Evolutionary conservation across 2,113 vertebrate species (phyloP), one percentile per base, ranked within the genome.

Genomic region (Lagopus leucura): DNA sequence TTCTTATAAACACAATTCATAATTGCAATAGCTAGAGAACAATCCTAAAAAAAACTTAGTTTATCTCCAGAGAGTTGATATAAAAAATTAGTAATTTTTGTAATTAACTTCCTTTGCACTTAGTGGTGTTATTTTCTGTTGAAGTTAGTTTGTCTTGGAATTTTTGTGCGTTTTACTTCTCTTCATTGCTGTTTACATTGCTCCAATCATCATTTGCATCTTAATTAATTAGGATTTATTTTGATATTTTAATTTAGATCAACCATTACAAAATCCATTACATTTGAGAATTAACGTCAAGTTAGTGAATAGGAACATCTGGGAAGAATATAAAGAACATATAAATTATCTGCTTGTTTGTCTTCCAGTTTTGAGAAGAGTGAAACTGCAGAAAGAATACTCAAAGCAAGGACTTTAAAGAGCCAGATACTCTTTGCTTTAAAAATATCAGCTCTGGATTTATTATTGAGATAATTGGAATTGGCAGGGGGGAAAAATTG

Each of bases 261-360:
- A 76, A 34, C n/a, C 22, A 78, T 93, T 86, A 82, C 40, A 78
- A 93, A 94, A 93, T 61, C 83, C 43, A 84, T 81, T 78, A 65
- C 20, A 54, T 65, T 65, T 69, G 32, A 92, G 38, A 80, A 92
- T 90, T 93, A 64, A 30, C 34, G 72, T 81, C 34, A 72, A 83
- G 90, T 86, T 82, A 71, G 58, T 45, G 48, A 89, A 82, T n/a
- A 84, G 57, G 74, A 94, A 65, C 70, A 69, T 90, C 83, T 93
- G 77, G 40, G 40, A 82, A 92, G 65, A 88, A 69, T 55, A 86
- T 38, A 88, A 80, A 73, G 10, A 5, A 60, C 4, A 14, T 64
- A 45, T 64, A 78, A 92, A 78, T 90, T 75, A 71, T 52, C 17
- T 57, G n/a, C 47, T 90, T 14, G 57, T 90, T 96, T 86, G 38